Percentiles rank a stretch among this genome's conserved stretches.
Conservation (phyloP, 1,140 invertebrate genomes). For the Bombus huntii region DNA sequence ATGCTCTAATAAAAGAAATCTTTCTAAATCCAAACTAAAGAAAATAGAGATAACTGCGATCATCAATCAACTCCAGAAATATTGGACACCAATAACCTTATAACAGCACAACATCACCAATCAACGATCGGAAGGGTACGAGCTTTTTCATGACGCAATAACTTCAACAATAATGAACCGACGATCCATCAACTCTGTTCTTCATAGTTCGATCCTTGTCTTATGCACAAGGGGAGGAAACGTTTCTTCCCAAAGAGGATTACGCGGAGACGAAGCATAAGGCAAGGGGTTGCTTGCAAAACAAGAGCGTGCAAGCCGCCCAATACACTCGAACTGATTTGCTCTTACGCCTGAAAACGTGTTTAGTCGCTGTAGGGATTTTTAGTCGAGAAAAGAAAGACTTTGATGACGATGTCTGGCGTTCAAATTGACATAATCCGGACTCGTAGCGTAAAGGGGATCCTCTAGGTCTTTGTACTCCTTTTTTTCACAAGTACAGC, state of each 20-base stretch:
- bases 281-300: not conserved
- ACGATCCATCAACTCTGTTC: slow-evolving; percentile 13
- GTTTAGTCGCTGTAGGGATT: slow-evolving; percentile 1
- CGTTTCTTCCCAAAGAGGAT: slow-evolving; percentile 29
- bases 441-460: not conserved
- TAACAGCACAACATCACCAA: not conserved
- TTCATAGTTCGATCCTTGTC: not conserved
- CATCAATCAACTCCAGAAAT: not conserved
- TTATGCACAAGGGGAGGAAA: not conserved
- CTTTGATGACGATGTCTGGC: slow-evolving; percentile 1
- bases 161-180: not conserved
- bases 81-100: not conserved
- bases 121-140: not conserved
- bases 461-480: not conserved
- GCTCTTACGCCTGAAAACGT: slow-evolving; percentile 14
- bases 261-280: not conserved
- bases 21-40: too few relatives aligned
- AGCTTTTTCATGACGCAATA: not conserved
- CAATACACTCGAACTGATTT: slow-evolving; percentile 21
- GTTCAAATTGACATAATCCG: slow-evolving; percentile 30
- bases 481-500: not conserved
- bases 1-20: too few relatives aligned
- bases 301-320: not conserved
- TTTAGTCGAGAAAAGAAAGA: not conserved
- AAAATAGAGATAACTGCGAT: not conserved